Evolutionary conservation across 2,888 invertebrate genomes (phyloP).

Genomic region (Trichopoda pennipes): DNA sequence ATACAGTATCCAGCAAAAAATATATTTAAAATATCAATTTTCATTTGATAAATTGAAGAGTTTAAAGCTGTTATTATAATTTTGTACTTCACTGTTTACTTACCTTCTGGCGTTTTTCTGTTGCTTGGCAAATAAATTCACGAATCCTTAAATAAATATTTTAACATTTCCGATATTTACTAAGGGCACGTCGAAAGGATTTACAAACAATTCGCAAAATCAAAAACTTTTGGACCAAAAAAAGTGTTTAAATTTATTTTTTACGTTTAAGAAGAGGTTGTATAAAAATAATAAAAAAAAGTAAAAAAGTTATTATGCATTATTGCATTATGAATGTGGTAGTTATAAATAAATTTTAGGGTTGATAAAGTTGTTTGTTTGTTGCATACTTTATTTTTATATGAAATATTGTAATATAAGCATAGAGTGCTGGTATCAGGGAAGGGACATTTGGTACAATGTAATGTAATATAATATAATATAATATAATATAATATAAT

Average conservation of each 20-base stretch:
- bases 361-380: constrained; percentile 15
- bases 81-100: constrained; percentile 1
- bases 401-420: no score
- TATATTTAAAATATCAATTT: no score
- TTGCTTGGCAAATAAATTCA: constrained; percentile 49
- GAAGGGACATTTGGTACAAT: no score
- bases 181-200: constrained; percentile 77
- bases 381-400: neutral
- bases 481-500: no score
- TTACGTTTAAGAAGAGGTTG: neutral
- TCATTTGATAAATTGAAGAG: no score
- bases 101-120: constrained; percentile 23
- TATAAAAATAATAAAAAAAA: constrained; percentile 29
- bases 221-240: constrained; percentile 11
- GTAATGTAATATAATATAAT: no score
- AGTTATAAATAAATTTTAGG: constrained; percentile 3
- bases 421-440: no score
- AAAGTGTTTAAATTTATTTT: neutral
- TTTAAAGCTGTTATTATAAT: neutral
- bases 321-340: constrained; percentile 8
- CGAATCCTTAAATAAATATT: constrained; percentile 76
- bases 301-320: constrained; percentile 31
- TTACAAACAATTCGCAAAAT: constrained; percentile 65
- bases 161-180: constrained; percentile 74
- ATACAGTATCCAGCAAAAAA: neutral